Conservation (phyloP, 2,113 vertebrate species). For the Vireo altiloquus region DNA sequence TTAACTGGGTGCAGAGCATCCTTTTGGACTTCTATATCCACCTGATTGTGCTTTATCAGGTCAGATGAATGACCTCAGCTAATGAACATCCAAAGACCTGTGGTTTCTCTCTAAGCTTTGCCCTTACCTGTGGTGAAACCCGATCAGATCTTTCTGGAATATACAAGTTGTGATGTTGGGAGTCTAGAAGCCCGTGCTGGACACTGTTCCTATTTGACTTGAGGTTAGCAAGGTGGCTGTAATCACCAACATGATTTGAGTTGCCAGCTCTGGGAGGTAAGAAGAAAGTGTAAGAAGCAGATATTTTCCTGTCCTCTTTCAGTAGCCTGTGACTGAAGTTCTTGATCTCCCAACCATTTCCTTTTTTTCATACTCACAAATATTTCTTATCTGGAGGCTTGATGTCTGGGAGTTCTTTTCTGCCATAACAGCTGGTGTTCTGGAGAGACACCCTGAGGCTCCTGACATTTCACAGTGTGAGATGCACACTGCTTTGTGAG, state of each 20-base stretch:
- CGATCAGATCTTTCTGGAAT: not conserved
- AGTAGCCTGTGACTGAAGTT: not conserved
- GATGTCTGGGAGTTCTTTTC: not conserved
- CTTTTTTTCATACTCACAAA: not conserved
- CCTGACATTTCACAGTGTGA: not conserved
- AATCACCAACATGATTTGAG: not conserved
- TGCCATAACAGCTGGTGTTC: not conserved
- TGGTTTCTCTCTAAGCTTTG: not conserved
- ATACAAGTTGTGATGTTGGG: not conserved
- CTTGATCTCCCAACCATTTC: not conserved
- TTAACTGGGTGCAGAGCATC: not conserved
- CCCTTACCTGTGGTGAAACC: not conserved
- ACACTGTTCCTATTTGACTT: not conserved
- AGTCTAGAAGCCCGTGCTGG: not conserved
- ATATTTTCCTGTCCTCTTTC: not conserved
- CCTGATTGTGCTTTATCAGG: not conserved
- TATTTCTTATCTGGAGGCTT: not conserved
- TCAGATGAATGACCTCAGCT: not conserved
- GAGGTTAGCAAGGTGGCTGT: not conserved
- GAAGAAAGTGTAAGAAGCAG: not conserved
- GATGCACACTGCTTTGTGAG: not conserved
- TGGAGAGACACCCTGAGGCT: not conserved
- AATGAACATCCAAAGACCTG: not conserved
- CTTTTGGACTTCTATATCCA: not conserved
- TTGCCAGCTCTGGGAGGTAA: not conserved